A percentile compares a stretch with the other conserved stretches of the same genome.
phyloP scores from a whole-genome alignment of 2,113 vertebrate species.

The Hemibagrus wyckioides region DNA sequence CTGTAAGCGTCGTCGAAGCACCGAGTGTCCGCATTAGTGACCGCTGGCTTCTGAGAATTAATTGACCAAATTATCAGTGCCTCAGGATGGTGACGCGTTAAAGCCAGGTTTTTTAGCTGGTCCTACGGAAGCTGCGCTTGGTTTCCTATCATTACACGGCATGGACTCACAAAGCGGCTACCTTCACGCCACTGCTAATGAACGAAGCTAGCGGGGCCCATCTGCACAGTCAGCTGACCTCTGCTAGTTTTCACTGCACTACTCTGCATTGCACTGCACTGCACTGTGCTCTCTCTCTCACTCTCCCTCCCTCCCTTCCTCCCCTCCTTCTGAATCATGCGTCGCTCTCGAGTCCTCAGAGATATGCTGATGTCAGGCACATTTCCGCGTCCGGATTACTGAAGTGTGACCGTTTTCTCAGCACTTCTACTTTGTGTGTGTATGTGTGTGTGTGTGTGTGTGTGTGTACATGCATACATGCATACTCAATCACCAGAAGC shows the following conservation, averaged over 20 bases:
- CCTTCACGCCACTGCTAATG: neutral
- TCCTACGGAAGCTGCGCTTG: neutral
- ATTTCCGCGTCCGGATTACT: slow-evolving; percentile 34
- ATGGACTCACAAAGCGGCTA: neutral
- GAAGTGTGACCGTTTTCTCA: slow-evolving; percentile 35
- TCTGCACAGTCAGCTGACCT: slow-evolving; percentile 51
- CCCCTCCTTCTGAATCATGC: neutral
- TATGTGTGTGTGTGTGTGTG: neutral
- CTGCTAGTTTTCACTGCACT: slow-evolving; percentile 25
- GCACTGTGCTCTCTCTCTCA: neutral
- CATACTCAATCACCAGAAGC: neutral
- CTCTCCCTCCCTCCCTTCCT: neutral
- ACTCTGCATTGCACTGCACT: slow-evolving; percentile 15
- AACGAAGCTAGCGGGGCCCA: slow-evolving; percentile 19
- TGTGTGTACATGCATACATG: neutral
- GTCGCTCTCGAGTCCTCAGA: slow-evolving; percentile 35
- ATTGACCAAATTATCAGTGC: neutral
- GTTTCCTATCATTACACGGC: neutral
- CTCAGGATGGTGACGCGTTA: neutral
- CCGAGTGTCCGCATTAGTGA: neutral
- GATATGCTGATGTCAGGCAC: slow-evolving; percentile 54
- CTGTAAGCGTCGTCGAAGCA: neutral
- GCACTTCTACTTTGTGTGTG: neutral
- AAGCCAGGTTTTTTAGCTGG: neutral
- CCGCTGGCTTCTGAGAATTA: neutral